Evolutionary conservation across 2,888 invertebrate genomes (phyloP).

Genomic region (Coelopa pilipes): DNA sequence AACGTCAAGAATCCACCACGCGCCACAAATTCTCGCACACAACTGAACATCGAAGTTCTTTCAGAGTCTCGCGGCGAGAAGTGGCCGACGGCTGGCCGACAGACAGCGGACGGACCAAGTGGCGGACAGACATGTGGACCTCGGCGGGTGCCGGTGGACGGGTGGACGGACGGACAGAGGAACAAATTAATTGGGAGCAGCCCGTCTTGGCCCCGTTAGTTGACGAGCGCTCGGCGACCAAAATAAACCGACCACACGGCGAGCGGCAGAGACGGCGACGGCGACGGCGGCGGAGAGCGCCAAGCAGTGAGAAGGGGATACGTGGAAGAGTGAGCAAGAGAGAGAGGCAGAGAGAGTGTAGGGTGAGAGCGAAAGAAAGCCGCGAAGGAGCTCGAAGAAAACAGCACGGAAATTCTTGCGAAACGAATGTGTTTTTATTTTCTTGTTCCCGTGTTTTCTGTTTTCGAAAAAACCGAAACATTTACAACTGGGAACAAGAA

Average conservation of each 20-base stretch:
- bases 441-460: background rate
- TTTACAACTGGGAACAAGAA: too few relatives aligned
- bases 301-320: too few relatives aligned
- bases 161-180: too few relatives aligned
- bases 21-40: constrained; percentile 28
- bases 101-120: background rate
- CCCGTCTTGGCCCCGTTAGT: constrained; percentile 28
- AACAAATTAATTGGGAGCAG: constrained; percentile 15
- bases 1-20: constrained; percentile 24
- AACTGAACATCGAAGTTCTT: constrained; percentile 22
- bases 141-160: too few relatives aligned
- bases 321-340: too few relatives aligned
- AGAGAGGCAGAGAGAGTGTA: background rate
- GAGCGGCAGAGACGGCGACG: too few relatives aligned
- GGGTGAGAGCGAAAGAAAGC: constrained; percentile 7
- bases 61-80: background rate
- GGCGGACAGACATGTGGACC: background rate
- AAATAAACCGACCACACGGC: constrained; percentile 32
- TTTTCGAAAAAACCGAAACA: background rate
- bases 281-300: too few relatives aligned
- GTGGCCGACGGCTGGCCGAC: background rate
- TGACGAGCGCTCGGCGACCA: constrained; percentile 7
- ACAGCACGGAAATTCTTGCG: background rate
- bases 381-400: background rate
- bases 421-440: background rate